phyloP scores from a whole-genome alignment of 2,888 invertebrate genomes.

The Halictus ligatus region DNA sequence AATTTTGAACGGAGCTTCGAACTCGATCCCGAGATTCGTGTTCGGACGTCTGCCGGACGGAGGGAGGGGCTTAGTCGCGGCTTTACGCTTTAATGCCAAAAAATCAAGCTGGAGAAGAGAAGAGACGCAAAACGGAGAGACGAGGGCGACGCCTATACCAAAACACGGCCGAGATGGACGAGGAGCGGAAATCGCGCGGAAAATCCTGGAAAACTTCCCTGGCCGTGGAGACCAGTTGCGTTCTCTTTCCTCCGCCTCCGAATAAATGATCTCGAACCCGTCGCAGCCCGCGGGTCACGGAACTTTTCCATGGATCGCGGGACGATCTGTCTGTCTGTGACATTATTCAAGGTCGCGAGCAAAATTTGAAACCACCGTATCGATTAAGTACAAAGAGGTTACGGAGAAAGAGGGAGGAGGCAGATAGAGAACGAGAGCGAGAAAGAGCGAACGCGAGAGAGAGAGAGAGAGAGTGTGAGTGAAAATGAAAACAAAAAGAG shows the following conservation, averaged over 20 bases:
- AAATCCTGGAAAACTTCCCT: conserved; percentile 35
- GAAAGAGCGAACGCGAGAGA: conserved; percentile 18
- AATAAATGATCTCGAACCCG: conserved; percentile 12
- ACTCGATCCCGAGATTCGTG: conserved; percentile 8
- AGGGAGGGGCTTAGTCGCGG: conserved; percentile 66
- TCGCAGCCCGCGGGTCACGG: conserved; percentile 7
- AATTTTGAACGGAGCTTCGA: neutral
- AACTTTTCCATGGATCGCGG: conserved; percentile 23
- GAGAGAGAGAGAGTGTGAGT: neutral
- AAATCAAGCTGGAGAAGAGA: neutral
- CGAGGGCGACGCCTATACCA: conserved; percentile 42
- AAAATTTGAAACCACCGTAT: conserved; percentile 61
- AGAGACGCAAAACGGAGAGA: neutral
- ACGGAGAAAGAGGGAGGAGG: conserved; percentile 26
- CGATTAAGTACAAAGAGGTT: conserved; percentile 68
- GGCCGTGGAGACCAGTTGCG: conserved; percentile 33
- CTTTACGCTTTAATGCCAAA: conserved; percentile 71
- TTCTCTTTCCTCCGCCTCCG: conserved; percentile 16
- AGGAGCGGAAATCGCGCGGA: too few species aligned
- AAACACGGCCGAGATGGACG: conserved; percentile 24
- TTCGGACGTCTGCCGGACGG: conserved; percentile 27
- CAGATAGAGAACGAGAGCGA: conserved; percentile 26
- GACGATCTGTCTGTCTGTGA: conserved; percentile 38
- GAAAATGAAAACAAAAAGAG: conserved; percentile 21
- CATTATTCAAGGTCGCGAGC: conserved; percentile 43